Percentiles rank a stretch among this genome's conserved stretches.
Conservation (phyloP, 2,797 vertebrate genomes). For the Capromys pilorides region DNA sequence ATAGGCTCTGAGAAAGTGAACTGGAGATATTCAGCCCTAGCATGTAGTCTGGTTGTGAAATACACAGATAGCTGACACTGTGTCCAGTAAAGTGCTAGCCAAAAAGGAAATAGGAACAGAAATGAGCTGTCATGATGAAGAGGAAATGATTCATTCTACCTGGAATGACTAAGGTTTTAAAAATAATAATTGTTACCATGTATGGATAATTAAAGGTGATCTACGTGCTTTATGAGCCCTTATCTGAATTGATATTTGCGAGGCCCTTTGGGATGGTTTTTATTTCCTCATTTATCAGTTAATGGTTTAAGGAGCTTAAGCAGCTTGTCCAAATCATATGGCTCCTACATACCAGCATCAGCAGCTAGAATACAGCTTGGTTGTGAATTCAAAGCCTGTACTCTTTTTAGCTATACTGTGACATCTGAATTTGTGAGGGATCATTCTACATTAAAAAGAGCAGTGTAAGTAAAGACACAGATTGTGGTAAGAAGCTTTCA, state of each 20-base stretch:
- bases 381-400: conserved; percentile 36
- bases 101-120: neutral
- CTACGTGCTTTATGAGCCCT: neutral
- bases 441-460: conserved; percentile 10
- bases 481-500: neutral
- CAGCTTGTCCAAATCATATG: neutral
- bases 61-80: neutral
- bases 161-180: conserved; percentile 17
- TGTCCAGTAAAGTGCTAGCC: neutral
- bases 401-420: neutral
- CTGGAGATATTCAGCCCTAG: neutral
- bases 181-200: conserved; percentile 28
- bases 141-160: conserved; percentile 40
- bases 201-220: neutral
- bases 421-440: neutral
- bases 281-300: neutral
- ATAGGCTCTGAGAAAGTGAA: conserved; percentile 12
- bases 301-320: neutral
- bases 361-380: neutral
- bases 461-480: neutral
- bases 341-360: neutral
- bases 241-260: conserved; percentile 12
- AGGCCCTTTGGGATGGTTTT: neutral
- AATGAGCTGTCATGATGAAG: neutral
- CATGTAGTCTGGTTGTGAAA: neutral